A percentile compares a stretch with the other conserved stretches of the same genome.
Evolutionary conservation across 2,888 invertebrate genomes (phyloP).

Genomic region (Tricholauxania praeusta): DNA sequence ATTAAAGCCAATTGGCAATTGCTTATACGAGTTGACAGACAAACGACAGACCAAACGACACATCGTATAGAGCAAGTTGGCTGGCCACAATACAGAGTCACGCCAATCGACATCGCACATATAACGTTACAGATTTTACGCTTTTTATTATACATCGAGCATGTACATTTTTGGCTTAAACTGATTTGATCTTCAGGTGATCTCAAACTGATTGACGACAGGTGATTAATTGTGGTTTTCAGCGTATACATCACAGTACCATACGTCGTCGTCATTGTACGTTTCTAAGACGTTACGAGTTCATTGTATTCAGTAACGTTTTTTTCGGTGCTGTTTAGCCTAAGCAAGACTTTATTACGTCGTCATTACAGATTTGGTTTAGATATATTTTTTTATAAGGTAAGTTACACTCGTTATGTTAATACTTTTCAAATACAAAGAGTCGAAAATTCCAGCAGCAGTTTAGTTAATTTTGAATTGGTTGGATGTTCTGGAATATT

Average conservation of each 20-base stretch:
- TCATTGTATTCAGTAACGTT: no score
- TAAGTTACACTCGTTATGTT: no score
- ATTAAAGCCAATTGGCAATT: conserved; percentile 49
- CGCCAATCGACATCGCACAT: not conserved
- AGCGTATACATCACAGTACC: conserved; percentile 34
- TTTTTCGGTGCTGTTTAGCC: no score
- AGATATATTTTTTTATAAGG: not conserved
- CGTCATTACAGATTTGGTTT: not conserved
- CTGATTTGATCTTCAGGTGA: conserved; percentile 26
- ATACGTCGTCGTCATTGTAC: conserved; percentile 38
- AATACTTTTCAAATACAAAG: no score
- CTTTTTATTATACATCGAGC: conserved; percentile 10
- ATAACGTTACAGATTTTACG: not conserved
- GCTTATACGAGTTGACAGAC: conserved; percentile 42
- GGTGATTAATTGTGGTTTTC: conserved; percentile 61
- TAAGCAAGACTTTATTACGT: no score
- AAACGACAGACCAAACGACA: not conserved
- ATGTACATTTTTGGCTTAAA: no score
- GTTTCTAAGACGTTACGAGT: conserved; percentile 9
- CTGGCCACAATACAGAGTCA: no score
- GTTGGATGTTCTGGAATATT: no score
- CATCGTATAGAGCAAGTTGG: not conserved
- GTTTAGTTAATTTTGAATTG: no score
- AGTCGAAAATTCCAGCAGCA: no score
- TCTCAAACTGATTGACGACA: conserved; percentile 52